Evolutionary conservation across 2,113 vertebrate species (phyloP).

Genomic region (Podarcis raffonei): DNA sequence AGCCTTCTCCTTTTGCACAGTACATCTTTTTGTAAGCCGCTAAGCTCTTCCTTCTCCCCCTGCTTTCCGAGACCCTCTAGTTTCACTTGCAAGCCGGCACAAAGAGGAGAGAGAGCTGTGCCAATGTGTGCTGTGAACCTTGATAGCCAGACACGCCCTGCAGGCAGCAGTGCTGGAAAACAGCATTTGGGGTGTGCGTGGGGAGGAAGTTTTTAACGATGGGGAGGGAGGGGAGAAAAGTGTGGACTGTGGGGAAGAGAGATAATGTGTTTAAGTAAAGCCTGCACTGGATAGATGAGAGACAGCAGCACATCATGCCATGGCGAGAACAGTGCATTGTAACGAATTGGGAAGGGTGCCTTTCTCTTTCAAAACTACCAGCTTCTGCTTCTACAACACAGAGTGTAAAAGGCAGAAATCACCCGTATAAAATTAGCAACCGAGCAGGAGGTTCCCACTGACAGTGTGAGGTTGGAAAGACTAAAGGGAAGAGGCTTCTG

Average conservation of each 20-base stretch:
- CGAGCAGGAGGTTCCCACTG: neutral
- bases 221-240: neutral
- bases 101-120: neutral
- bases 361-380: too few relatives aligned
- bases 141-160: neutral
- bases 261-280: neutral
- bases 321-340: neutral
- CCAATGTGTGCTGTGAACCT: neutral
- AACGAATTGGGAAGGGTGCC: too few relatives aligned
- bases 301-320: too few relatives aligned
- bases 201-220: too few relatives aligned
- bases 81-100: too few relatives aligned
- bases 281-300: neutral
- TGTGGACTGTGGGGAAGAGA: neutral
- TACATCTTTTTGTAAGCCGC: neutral
- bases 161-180: neutral
- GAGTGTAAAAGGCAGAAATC: too few relatives aligned
- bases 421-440: too few relatives aligned
- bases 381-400: neutral
- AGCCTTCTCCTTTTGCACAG: too few relatives aligned
- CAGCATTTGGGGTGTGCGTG: too few relatives aligned
- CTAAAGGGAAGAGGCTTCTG: too few relatives aligned
- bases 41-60: too few relatives aligned
- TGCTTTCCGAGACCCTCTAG: neutral
- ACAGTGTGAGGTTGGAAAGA: neutral